Conservation (phyloP, 2,888 invertebrate species). For the Endomychus coccineus region DNA sequence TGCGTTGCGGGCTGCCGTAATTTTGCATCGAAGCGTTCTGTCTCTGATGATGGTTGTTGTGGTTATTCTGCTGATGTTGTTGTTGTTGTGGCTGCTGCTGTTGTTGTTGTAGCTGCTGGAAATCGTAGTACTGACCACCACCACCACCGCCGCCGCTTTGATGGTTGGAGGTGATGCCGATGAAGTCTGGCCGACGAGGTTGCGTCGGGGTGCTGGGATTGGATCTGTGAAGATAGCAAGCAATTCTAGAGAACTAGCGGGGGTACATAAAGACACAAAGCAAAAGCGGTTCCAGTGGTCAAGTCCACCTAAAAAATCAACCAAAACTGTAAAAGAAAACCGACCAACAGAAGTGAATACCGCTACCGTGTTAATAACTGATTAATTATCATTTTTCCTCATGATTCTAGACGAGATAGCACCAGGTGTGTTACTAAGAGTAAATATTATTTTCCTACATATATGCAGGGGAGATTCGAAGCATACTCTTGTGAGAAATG, state of each 20-base stretch:
- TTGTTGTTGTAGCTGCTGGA: conserved; percentile 36
- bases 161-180: conserved; percentile 55
- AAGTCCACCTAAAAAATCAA: conserved; percentile 40
- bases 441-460: no score
- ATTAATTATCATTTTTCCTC: no score
- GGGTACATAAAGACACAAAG: conserved; percentile 20
- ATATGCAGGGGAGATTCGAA: no score
- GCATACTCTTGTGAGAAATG: no score
- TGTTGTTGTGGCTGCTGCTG: conserved; percentile 35
- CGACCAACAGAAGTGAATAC: no score
- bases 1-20: conserved; percentile 60
- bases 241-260: no score
- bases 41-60: conserved; percentile 32
- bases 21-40: conserved; percentile 21
- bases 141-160: conserved; percentile 37
- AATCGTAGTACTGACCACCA: conserved; percentile 38
- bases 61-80: conserved; percentile 30
- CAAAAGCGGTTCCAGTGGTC: conserved; percentile 32
- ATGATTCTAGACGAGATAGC: no score
- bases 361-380: no score
- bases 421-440: no score
- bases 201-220: conserved; percentile 89
- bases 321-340: background rate
- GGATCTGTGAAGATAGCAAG: conserved; percentile 61
- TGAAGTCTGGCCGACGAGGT: conserved; percentile 82